Evolutionary conservation across 2,113 vertebrate species (phyloP).

Genomic region (Dermatemys mawii): DNA sequence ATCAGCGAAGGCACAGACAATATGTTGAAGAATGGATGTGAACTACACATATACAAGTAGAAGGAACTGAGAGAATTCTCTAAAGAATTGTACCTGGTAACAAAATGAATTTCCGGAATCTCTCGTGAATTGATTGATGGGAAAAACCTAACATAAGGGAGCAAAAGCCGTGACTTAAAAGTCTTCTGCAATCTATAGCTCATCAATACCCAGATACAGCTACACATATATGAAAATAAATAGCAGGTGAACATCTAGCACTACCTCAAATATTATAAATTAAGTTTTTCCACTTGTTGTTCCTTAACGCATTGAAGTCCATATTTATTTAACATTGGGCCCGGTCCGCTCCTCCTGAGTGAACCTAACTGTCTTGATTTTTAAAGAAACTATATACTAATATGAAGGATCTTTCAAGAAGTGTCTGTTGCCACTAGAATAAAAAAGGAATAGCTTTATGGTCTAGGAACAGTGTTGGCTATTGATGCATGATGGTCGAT

Average conservation of each 20-base stretch:
- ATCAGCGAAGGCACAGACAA: background rate
- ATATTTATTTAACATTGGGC: background rate
- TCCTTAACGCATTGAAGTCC: background rate
- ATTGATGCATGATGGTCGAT: background rate
- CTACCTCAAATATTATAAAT: background rate
- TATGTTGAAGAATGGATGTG: background rate
- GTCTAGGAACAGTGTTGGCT: background rate
- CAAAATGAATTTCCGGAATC: background rate
- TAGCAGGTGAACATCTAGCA: background rate
- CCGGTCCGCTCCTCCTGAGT: background rate
- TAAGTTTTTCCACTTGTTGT: background rate
- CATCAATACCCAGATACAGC: background rate
- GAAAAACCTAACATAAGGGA: background rate
- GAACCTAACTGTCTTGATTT: background rate
- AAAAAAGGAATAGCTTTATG: background rate
- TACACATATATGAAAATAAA: background rate
- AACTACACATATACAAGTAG: rapidly evolving
- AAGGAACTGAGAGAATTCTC: background rate
- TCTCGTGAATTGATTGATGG: background rate
- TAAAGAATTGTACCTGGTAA: background rate
- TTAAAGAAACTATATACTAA: background rate
- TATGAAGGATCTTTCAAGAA: background rate
- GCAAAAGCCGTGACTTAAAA: background rate
- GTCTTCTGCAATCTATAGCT: background rate
- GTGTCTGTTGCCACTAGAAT: background rate